These are phyloP conservation scores for Cyclargus thomasi DNA, from an alignment of 1,140 invertebrate species.

Conservation along the genomic window DNA sequence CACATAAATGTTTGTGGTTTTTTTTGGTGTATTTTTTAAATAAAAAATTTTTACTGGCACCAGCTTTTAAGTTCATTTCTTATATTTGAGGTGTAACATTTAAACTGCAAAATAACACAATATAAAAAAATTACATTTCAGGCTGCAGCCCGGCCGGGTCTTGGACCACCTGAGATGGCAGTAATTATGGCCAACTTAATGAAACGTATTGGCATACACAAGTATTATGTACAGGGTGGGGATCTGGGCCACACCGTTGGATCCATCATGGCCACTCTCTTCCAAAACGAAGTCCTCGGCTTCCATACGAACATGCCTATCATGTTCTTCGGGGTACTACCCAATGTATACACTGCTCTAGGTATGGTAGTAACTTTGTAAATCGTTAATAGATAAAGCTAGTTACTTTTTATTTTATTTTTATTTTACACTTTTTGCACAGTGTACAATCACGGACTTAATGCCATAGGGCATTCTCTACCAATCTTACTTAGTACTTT, in stretches of 20 bases:
- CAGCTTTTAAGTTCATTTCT: no score
- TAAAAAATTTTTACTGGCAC: no score
- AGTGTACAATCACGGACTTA: no score
- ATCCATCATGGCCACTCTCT: slow-evolving; percentile 78
- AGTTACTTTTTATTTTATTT: no score
- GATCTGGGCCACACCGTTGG: slow-evolving; percentile 84
- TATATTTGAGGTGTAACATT: no score
- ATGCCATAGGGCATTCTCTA: no score
- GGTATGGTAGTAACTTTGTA: slow-evolving; percentile 30
- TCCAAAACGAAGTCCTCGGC: slow-evolving; percentile 81
- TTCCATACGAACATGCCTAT: slow-evolving; percentile 63
- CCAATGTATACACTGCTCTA: slow-evolving; percentile 30
- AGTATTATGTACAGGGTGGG: slow-evolving; percentile 90
- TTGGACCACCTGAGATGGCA: slow-evolving; percentile 80
- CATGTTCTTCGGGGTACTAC: slow-evolving; percentile 31
- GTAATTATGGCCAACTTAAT: slow-evolving; percentile 89
- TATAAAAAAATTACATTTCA: slow-evolving; percentile 28
- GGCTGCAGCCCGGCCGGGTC: slow-evolving; percentile 77
- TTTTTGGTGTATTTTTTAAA: no score
- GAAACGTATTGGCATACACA: slow-evolving; percentile 82
- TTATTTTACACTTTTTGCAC: no score
- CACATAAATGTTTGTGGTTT: no score
- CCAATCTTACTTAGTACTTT: no score
- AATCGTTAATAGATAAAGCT: no score
- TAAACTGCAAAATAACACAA: no score